Evolutionary conservation across 2,113 vertebrate species (phyloP).

Genomic region (Catagonus wagneri): DNA sequence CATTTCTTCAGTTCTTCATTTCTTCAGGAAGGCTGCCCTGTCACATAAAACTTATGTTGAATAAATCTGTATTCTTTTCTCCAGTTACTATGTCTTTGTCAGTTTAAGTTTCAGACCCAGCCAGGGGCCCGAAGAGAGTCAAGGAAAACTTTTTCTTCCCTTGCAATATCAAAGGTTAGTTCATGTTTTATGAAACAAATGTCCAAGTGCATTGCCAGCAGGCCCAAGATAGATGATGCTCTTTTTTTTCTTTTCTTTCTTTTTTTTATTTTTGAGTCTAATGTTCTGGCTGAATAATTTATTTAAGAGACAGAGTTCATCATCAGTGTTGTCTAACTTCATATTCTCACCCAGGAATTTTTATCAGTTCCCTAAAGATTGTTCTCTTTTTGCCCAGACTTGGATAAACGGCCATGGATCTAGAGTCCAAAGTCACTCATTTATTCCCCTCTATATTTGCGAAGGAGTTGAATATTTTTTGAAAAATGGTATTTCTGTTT

Average conservation of each 20-base stretch:
- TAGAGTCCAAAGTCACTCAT: neutral
- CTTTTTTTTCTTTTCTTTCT: neutral
- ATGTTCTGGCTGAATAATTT: conserved; percentile 5
- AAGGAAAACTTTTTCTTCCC: neutral
- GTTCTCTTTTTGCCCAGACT: neutral
- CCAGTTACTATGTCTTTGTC: neutral
- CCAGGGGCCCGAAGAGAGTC: neutral
- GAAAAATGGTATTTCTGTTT: neutral
- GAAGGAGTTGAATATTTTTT: neutral
- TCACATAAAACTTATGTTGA: neutral
- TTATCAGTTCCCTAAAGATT: neutral
- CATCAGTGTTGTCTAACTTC: neutral
- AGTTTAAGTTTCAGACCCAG: neutral
- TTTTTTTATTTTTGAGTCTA: neutral
- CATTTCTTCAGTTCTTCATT: neutral
- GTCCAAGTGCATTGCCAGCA: neutral
- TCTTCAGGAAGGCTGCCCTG: neutral
- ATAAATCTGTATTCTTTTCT: neutral
- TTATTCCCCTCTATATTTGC: neutral
- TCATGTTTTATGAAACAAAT: neutral
- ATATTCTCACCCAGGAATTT: neutral
- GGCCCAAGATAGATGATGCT: neutral
- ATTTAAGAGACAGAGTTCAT: neutral
- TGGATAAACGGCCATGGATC: neutral
- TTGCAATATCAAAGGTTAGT: neutral